Evolutionary conservation across 1,140 invertebrate genomes (phyloP).

Genomic region (Pseudoatta argentina): DNA sequence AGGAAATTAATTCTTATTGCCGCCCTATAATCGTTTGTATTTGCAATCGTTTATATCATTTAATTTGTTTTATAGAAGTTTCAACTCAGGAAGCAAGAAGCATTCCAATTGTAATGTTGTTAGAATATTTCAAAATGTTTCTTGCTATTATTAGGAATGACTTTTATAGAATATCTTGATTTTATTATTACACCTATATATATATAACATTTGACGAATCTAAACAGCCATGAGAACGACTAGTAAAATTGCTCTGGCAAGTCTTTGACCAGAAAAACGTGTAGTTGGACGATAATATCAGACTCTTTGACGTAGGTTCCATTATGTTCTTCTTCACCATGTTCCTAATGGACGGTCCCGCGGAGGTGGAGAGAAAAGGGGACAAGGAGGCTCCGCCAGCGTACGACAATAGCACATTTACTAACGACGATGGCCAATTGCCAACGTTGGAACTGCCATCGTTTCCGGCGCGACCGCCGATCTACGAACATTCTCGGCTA

Average conservation of each 20-base stretch:
- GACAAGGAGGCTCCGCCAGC: conserved; percentile 69
- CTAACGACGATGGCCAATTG: conserved; percentile 84
- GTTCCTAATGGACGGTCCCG: conserved; percentile 90
- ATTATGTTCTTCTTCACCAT: conserved; percentile 90
- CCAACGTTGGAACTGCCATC: conserved; percentile 81
- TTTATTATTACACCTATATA: not conserved
- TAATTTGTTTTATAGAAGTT: not conserved
- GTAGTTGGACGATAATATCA: not conserved
- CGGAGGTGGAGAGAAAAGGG: conserved; percentile 74
- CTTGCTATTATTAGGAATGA: too few species aligned
- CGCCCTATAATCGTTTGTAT: not conserved
- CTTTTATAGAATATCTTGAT: not conserved
- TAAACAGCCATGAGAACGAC: not conserved
- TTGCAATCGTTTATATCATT: not conserved
- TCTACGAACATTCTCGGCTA: conserved; percentile 72
- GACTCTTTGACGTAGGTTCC: conserved; percentile 86
- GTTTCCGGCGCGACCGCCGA: conserved; percentile 75
- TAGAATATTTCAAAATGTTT: too few species aligned
- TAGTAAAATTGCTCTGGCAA: not conserved
- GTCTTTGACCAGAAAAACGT: not conserved
- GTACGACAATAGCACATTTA: conserved; percentile 86
- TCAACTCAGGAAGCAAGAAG: too few species aligned
- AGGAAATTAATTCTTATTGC: not conserved
- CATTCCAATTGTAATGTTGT: too few species aligned
- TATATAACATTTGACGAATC: not conserved